Evolutionary conservation across 2,888 invertebrate genomes (phyloP).

Genomic region (Leptura quadrifasciata): DNA sequence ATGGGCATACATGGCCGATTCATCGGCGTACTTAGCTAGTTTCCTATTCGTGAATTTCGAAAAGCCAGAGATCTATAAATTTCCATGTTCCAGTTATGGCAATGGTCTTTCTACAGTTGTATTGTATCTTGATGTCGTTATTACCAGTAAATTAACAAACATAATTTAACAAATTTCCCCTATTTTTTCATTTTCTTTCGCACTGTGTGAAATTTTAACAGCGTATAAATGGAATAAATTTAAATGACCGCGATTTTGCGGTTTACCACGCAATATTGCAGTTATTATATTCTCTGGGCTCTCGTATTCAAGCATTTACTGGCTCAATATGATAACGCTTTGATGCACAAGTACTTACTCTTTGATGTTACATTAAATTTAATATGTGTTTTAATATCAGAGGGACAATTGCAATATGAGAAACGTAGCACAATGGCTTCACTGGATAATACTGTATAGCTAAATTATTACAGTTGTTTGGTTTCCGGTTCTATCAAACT

Average conservation of each 20-base stretch:
- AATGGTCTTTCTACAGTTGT: no score
- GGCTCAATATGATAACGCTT: not conserved
- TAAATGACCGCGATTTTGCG: not conserved
- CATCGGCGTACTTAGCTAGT: no score
- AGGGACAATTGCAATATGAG: constrained; percentile 1
- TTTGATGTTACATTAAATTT: constrained; percentile 4
- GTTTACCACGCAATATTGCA: not conserved
- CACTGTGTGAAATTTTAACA: no score
- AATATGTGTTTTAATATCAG: constrained; percentile 3
- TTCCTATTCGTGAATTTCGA: no score
- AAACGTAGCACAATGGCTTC: not conserved
- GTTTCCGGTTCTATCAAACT: constrained; percentile 7
- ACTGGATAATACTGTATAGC: not conserved
- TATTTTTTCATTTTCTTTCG: no score
- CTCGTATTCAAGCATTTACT: not conserved
- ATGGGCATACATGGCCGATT: no score
- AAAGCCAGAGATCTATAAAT: no score
- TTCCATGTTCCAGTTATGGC: no score
- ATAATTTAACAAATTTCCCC: no score
- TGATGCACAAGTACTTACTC: not conserved
- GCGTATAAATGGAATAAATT: not conserved
- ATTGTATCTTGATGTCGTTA: no score
- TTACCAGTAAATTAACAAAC: no score
- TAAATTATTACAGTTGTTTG: constrained; percentile 4
- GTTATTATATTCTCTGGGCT: not conserved